Conservation (phyloP, 2,797 vertebrate genomes). For the Enteromius treurensis region DNA sequence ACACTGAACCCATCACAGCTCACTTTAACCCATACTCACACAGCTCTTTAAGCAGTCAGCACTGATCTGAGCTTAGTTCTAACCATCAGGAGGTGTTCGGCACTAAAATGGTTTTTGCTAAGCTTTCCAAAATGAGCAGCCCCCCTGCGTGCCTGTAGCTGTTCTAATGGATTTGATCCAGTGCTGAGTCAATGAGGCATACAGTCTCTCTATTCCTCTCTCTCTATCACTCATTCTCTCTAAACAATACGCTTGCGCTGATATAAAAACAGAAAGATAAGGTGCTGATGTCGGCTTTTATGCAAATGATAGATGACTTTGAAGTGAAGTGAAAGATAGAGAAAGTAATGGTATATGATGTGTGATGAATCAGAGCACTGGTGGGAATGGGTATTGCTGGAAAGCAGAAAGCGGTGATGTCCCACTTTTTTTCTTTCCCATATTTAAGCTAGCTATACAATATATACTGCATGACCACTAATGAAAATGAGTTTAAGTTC, state of each 20-base stretch:
- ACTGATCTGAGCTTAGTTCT: constrained; percentile 33
- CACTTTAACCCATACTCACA: not conserved
- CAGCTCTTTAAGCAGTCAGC: constrained; percentile 25
- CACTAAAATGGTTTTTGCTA: constrained; percentile 25
- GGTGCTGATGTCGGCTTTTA: constrained; percentile 32
- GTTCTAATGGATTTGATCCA: constrained; percentile 41
- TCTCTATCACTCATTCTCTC: constrained; percentile 3
- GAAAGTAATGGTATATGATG: not conserved
- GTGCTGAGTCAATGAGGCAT: constrained; percentile 35
- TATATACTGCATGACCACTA: not conserved
- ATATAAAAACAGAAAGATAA: constrained; percentile 31
- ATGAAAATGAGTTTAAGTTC: not conserved
- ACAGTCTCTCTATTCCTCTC: not conserved
- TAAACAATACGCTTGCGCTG: constrained; percentile 19
- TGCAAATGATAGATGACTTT: constrained; percentile 37
- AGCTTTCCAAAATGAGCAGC: constrained; percentile 19
- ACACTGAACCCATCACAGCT: not conserved
- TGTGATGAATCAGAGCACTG: not conserved
- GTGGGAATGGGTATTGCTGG: not conserved
- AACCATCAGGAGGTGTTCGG: constrained; percentile 25
- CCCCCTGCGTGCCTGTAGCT: constrained; percentile 25
- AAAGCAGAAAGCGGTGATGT: not conserved
- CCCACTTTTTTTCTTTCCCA: not conserved
- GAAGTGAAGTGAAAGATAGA: constrained; percentile 19
- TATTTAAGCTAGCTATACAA: not conserved